These are phyloP conservation scores for Drosophila obscura DNA, from an alignment of 1,140 invertebrate species.

Conservation along the genomic window DNA sequence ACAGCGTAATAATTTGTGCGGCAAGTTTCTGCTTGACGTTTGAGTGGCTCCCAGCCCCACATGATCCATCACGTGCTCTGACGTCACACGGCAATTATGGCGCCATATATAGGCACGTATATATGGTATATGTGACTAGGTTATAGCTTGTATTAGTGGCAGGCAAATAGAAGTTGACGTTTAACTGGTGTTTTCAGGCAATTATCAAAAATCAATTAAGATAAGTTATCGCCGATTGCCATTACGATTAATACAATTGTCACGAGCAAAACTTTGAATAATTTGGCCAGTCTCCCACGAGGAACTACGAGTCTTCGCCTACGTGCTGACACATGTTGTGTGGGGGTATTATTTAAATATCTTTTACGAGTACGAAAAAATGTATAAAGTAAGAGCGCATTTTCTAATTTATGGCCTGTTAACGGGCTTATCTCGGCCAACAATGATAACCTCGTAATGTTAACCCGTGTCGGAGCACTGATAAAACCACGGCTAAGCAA, in stretches of 20 bases:
- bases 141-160: slow-evolving; percentile 46
- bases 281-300: not conserved
- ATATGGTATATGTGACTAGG: not conserved
- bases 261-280: slow-evolving; percentile 30
- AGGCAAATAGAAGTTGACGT: slow-evolving; percentile 42
- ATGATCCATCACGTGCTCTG: slow-evolving; percentile 80
- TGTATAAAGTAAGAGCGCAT: not conserved
- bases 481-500: slow-evolving; percentile 21
- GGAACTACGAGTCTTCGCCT: not conserved
- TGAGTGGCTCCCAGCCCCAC: slow-evolving; percentile 41
- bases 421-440: slow-evolving; percentile 36
- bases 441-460: slow-evolving; percentile 55
- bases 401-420: slow-evolving; percentile 55
- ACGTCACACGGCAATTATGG: slow-evolving; percentile 54
- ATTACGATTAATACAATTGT: slow-evolving; percentile 71
- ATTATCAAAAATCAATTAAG: slow-evolving; percentile 77
- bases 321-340: not conserved
- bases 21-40: slow-evolving; percentile 41
- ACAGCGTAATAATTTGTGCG: slow-evolving; percentile 55
- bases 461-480: slow-evolving; percentile 39
- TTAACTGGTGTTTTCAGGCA: slow-evolving; percentile 37
- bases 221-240: slow-evolving; percentile 67
- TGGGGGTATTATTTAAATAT: too few species aligned
- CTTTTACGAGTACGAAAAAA: too few species aligned
- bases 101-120: slow-evolving; percentile 8